Evolutionary conservation across 2,797 vertebrate genomes (phyloP).

Genomic region (Anas acuta): DNA sequence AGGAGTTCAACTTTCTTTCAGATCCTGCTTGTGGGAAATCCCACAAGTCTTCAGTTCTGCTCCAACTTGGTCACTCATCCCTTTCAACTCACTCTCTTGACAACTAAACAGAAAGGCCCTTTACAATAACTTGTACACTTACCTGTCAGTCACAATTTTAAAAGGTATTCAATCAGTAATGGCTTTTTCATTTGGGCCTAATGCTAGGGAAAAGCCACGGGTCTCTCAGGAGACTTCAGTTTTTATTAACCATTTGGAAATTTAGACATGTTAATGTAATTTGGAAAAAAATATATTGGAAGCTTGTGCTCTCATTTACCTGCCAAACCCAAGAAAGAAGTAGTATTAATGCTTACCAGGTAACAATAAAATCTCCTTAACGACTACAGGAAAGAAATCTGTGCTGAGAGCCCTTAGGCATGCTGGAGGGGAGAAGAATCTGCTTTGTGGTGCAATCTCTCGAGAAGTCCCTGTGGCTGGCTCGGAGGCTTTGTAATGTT

Average conservation of each 20-base stretch:
- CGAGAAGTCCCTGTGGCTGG: not conserved
- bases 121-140: not conserved
- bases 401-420: not conserved
- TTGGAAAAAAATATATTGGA: not conserved
- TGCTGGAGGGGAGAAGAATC: not conserved
- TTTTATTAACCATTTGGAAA: not conserved
- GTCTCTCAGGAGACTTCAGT: not conserved
- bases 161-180: not conserved
- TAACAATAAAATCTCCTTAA: not conserved
- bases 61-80: not conserved
- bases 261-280: not conserved
- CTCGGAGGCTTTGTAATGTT: not conserved
- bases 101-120: not conserved
- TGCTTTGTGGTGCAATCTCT: not conserved
- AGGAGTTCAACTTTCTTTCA: not conserved
- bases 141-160: not conserved
- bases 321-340: slow-evolving; percentile 11
- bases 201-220: not conserved
- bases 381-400: not conserved
- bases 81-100: not conserved
- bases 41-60: not conserved
- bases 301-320: not conserved
- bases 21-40: not conserved
- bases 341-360: not conserved
- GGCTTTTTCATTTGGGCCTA: not conserved